Conservation (phyloP, 2,797 vertebrate species). For the Hydrocynus forskahlii region DNA sequence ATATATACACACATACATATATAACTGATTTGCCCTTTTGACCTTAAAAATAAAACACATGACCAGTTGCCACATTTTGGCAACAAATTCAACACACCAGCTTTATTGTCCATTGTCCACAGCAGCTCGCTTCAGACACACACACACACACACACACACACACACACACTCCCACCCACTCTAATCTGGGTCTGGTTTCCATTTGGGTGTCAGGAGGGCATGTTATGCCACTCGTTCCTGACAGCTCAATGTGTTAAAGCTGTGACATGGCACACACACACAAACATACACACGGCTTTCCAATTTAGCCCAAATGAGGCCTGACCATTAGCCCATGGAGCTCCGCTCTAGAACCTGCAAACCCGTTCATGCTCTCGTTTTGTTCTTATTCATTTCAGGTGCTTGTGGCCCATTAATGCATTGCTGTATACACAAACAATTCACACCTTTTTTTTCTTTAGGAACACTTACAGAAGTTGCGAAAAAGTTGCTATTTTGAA, state of each 20-base stretch:
- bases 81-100: neutral
- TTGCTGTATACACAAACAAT: too few relatives aligned
- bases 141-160: constrained; percentile 33
- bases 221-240: constrained; percentile 40
- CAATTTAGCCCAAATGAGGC: constrained; percentile 58
- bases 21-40: too few relatives aligned
- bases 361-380: neutral
- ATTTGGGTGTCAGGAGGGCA: constrained; percentile 55
- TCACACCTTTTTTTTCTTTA: too few relatives aligned
- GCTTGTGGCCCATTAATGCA: too few relatives aligned
- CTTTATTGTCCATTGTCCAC: neutral
- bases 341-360: neutral
- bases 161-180: constrained; percentile 33
- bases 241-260: constrained; percentile 61
- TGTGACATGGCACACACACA: constrained; percentile 55
- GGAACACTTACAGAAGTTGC: too few relatives aligned
- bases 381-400: too few relatives aligned
- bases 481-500: too few relatives aligned
- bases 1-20: too few relatives aligned
- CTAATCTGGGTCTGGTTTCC: constrained; percentile 55
- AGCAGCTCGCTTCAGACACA: neutral
- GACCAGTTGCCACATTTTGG: too few relatives aligned
- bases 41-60: too few relatives aligned
- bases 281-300: constrained; percentile 35
- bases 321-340: constrained; percentile 48